Conservation (phyloP, 2,888 invertebrate genomes). For the Thyatira batis region DNA sequence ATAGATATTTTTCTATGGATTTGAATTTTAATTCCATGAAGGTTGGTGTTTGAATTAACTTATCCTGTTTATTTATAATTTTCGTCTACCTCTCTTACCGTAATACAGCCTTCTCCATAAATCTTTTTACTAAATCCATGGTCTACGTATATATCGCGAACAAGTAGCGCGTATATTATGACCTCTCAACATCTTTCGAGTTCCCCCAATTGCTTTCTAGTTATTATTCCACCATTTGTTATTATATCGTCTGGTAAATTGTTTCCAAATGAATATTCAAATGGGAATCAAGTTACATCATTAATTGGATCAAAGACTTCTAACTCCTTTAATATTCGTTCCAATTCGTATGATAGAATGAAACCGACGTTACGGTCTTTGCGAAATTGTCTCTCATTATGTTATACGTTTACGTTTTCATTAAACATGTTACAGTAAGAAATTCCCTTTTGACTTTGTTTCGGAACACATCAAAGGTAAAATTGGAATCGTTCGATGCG, state of each 20-base stretch:
- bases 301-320: constrained; percentile 4
- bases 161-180: not conserved
- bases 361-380: not conserved
- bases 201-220: not conserved
- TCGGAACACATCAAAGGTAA: not conserved
- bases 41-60: too few relatives aligned
- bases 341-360: constrained; percentile 1
- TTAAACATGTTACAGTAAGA: not conserved
- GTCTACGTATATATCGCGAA: not conserved
- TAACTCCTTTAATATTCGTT: constrained; percentile 1
- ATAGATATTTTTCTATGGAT: too few relatives aligned
- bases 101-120: not conserved
- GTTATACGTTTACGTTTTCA: not conserved
- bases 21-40: too few relatives aligned
- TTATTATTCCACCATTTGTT: not conserved
- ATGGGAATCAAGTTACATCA: not conserved
- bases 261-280: constrained; percentile 5
- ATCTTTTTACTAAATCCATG: not conserved
- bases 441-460: not conserved
- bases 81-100: too few relatives aligned
- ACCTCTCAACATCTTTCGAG: not conserved
- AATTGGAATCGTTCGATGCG: not conserved
- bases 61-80: too few relatives aligned
- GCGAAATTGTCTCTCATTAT: not conserved
- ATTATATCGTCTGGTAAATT: constrained; percentile 2